These are phyloP conservation scores for Larimichthys crocea DNA, from an alignment of 2,113 vertebrate species.

Conservation along the genomic window DNA sequence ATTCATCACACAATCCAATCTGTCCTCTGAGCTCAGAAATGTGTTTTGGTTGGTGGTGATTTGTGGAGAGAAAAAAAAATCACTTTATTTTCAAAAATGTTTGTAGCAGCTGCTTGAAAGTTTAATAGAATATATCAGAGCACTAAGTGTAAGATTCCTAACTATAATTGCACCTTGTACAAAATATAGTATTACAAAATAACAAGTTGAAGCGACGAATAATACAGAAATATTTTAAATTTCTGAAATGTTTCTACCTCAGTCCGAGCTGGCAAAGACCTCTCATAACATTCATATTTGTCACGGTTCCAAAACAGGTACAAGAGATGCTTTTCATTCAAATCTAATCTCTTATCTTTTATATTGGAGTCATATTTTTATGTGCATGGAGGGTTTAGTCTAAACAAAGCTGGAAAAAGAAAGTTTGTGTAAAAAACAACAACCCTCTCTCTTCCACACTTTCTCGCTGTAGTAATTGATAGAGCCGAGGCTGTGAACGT, in stretches of 20 bases:
- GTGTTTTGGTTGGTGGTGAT: constrained; percentile 3
- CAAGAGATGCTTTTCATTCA: not conserved
- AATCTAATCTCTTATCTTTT: not conserved
- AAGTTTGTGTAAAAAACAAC: constrained; percentile 6
- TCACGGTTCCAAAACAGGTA: not conserved
- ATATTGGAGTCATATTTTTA: not conserved
- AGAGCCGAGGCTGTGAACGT: constrained; percentile 49
- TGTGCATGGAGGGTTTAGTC: constrained; percentile 10
- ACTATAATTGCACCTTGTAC: too few relatives aligned
- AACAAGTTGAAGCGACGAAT: not conserved
- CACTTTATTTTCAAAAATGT: not conserved
- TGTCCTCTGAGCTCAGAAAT: constrained; percentile 22
- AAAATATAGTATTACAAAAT: not conserved
- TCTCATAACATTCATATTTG: not conserved
- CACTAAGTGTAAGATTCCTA: not conserved
- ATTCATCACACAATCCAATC: constrained; percentile 44
- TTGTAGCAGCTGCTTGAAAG: not conserved
- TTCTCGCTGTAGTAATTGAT: constrained; percentile 25
- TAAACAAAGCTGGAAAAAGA: constrained; percentile 14
- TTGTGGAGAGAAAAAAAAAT: not conserved
- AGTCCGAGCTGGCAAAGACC: not conserved
- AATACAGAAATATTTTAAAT: not conserved
- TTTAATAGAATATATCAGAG: not conserved
- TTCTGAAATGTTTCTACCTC: not conserved
- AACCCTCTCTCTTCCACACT: not conserved